phyloP scores from a whole-genome alignment of 2,888 invertebrate species.

The Pedicia rivosa region DNA sequence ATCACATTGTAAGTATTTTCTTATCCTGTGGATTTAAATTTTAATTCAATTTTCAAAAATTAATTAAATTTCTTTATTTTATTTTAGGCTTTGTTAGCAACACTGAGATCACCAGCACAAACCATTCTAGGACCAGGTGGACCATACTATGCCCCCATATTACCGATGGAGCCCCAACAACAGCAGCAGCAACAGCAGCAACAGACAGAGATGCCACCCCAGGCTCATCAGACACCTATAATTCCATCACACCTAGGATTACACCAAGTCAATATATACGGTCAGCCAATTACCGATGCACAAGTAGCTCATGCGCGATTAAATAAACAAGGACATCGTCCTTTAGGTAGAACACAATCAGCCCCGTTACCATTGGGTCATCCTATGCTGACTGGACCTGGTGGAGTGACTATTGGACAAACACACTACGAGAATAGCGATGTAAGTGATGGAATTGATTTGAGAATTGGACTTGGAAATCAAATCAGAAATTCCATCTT shows the following conservation, averaged over 20 bases:
- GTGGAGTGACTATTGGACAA: slow-evolving; percentile 27
- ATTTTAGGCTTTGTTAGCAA: slow-evolving; percentile 22
- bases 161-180: slow-evolving; percentile 10
- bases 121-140: slow-evolving; percentile 18
- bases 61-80: not conserved
- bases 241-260: slow-evolving; percentile 11
- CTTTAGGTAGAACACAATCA: slow-evolving; percentile 85
- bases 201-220: slow-evolving; percentile 24
- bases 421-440: slow-evolving; percentile 32
- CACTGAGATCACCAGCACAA: slow-evolving; percentile 19
- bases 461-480: not conserved
- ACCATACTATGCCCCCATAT: slow-evolving; percentile 16
- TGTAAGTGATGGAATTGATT: slow-evolving; percentile 17
- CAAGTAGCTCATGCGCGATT: slow-evolving; percentile 50
- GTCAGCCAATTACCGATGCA: slow-evolving; percentile 43
- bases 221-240: slow-evolving; percentile 10
- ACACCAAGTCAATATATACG: slow-evolving; percentile 21
- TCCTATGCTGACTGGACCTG: slow-evolving; percentile 50
- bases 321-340: slow-evolving; percentile 56
- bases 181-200: slow-evolving; percentile 33
- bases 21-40: no score
- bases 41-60: not conserved
- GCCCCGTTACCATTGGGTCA: slow-evolving; percentile 83
- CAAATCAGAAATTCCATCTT: slow-evolving; percentile 6
- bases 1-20: slow-evolving; percentile 7